Evolutionary conservation across 1,140 invertebrate species (phyloP), one percentile per base, ranked within the genome.

Genomic region (Prorops nasuta): DNA sequence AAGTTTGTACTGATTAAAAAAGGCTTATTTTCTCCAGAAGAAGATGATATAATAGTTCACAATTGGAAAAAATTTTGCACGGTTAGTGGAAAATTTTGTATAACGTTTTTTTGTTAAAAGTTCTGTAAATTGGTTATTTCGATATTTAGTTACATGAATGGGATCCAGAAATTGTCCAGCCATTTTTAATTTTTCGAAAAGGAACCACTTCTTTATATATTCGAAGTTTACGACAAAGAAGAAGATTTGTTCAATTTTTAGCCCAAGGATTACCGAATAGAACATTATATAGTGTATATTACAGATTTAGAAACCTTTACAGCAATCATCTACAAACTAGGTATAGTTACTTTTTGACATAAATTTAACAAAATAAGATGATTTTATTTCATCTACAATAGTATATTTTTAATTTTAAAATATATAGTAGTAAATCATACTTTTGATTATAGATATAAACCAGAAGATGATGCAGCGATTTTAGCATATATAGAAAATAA

Each of bases 11-110:
- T 28, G 3, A 15, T 71, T 2, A 67, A 44, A 24, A 56, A 18
- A 28, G 71, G 71, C 3, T 9, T 4, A 3, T 73, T 44, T 17
- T 16, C 42, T 22, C 1, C 31, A 17, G 17, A 48, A 2, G 71
- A 73, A 40, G 66, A 73, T 32, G 7, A 54, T 4, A 54, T 48
- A 18, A 68, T 73, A 14, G 18, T 16, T 21, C 24, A 14, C 8
- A 73, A 73, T 37, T 73, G 71, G 71, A 64, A 54, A 44, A 16
- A n/a, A 31, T 73, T 73, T 54, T 72, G 71, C 18, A 60, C 63
- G 40, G 69, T 71, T 43, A 43, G 37, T 46, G n/a, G 4, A 10
- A 8, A 40, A 9, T 40, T 45, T 1, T 45, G 2, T 32, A 12
- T 18, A 2, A 4, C 34, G 24, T 39, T 18, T 44, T 17, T 32